These are phyloP conservation scores for Salmo trutta DNA, from an alignment of 2,797 vertebrate species.

Conservation along the genomic window DNA sequence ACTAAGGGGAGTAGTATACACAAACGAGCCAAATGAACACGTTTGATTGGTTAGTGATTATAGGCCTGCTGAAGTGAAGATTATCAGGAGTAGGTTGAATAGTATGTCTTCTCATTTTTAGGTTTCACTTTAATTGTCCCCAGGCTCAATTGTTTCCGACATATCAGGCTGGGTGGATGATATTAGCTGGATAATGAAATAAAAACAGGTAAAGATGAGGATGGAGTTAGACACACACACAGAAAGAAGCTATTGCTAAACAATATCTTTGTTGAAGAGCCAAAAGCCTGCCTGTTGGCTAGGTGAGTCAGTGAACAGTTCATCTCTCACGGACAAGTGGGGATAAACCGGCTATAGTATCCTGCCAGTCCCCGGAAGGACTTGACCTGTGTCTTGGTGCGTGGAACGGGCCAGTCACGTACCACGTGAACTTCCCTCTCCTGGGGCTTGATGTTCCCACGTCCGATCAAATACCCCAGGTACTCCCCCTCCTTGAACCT, in stretches of 20 bases:
- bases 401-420: too few species aligned
- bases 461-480: too few species aligned
- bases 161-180: not conserved
- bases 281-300: not conserved
- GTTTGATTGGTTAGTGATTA: not conserved
- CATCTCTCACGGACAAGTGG: too few species aligned
- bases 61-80: not conserved
- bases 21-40: not conserved
- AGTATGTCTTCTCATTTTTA: not conserved
- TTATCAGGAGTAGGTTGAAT: not conserved
- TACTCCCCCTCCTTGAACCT: too few species aligned
- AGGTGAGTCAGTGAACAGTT: not conserved
- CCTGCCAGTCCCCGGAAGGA: too few species aligned
- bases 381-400: too few species aligned
- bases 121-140: not conserved
- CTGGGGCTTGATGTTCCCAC: too few species aligned
- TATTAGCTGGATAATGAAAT: not conserved
- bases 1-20: not conserved
- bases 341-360: too few species aligned
- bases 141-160: too few species aligned
- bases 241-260: not conserved
- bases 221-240: not conserved
- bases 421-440: too few species aligned
- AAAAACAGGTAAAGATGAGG: not conserved
- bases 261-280: not conserved